These are phyloP conservation scores for Brotogeris chrysoptera DNA, from an alignment of 2,797 vertebrate genomes.

Conservation along the genomic window DNA sequence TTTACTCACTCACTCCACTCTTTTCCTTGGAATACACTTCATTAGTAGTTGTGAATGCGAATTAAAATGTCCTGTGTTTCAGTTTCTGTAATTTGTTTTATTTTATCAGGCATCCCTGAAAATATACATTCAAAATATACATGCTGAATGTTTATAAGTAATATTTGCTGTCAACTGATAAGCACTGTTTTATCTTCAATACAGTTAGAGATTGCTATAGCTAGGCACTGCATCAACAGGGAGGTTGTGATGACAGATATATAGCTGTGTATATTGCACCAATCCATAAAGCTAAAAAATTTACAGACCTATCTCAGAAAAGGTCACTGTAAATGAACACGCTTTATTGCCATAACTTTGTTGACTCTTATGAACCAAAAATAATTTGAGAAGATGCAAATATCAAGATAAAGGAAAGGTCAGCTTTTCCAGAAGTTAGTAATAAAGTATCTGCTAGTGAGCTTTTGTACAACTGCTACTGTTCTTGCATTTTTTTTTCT, in stretches of 20 bases:
- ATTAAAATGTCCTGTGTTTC: neutral
- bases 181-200: neutral
- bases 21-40: neutral
- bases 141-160: neutral
- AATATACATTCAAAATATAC: neutral
- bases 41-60: neutral
- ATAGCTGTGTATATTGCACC: neutral
- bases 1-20: no score
- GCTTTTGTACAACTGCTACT: neutral
- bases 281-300: neutral
- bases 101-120: neutral
- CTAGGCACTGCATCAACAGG: neutral
- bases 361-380: neutral
- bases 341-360: neutral
- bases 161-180: neutral
- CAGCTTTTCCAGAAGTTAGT: neutral
- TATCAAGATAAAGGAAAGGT: neutral
- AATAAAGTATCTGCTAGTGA: neutral
- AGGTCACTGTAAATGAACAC: conserved; percentile 5
- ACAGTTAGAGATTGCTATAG: neutral
- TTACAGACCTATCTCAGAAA: neutral
- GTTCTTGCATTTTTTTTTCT: neutral
- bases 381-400: neutral
- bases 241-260: neutral
- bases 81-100: neutral